Evolutionary conservation across 2,797 vertebrate genomes (phyloP), one percentile per base, ranked within the genome.

Genomic region (Uromys caudimaculatus): DNA sequence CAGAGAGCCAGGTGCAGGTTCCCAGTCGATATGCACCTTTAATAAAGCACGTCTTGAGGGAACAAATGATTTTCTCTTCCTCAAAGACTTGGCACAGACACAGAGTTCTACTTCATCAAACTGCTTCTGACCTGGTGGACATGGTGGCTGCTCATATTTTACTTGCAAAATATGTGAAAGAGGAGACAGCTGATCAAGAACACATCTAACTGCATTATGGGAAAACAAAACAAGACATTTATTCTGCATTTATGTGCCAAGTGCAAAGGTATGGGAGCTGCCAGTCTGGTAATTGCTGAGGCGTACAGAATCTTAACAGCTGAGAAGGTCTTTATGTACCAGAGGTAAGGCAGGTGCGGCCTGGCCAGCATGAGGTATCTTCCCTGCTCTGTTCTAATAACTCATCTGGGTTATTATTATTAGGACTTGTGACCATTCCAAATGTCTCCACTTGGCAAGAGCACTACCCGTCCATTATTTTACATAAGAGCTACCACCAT

Each of bases 391-490:
- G 60, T n/a, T 86, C 52, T 84, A 83, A 32, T 41, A 90, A 87
- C 91, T 91, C 83, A 76, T 17, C 62, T 38, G 62, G 75, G 95
- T 95, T 32, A 91, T 64, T 71, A 44, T 67, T 47, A 82, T 67
- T 62, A 86, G 44, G 92, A 95, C 32, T 23, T 94, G 64, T 60
- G 32, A 52, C 92, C 84, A 75, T 76, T 94, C 86, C 83, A 76
- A 81, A 86, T 91, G 17, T 92, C 58, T 81, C 67, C 35, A 52
- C 78, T 94, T 95, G 82, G 71, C 64, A 91, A 87, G 44, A 90
- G 21, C 47, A 76, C 27, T 58, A 71, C 47, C 56, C 12, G 67
- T 6, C 77, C 78, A 79, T 76, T 89, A 71, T 79, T 92, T 97
- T 62, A 95, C 85, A 73, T 95, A 79, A 78, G 29, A 86, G 56